Evolutionary conservation across 2,113 vertebrate species (phyloP), one percentile per base, ranked within the genome.

Genomic region (Nothobranchius kuhntae): DNA sequence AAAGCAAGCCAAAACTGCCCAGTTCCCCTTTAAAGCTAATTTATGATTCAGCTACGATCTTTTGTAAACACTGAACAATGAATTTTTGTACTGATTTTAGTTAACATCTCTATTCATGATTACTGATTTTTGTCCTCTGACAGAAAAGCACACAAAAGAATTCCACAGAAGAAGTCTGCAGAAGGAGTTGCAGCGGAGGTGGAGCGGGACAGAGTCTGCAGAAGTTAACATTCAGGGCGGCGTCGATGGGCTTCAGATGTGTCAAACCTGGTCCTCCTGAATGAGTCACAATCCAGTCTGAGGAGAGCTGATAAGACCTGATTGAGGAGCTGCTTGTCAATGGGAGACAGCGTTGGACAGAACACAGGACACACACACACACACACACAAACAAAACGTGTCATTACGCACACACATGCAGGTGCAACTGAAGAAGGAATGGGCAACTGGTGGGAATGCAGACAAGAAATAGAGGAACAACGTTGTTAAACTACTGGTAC

Each of bases 301-400:
- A 87, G 78, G 30, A 66, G 38, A 66, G 71, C 83, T 77, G 89
- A 91, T 91, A 89, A 89, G 85, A 87, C 74, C 65, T 73, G 72
- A 81, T 50, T 17, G 68, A 73, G 36, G 70, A 78, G 73, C 73
- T 56, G 78, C 80, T 66, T 68, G 78, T 78, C 53, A 75, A 35
- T 44, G 11, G 42, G 71, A 75, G 66, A 75, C 56, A 68, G 45
- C 78, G 59, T 55, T 61, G 66, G 67, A 73, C 58, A 70, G 63
- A 81, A 61, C 53, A 55, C 17, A 67, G 46, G 46, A 59, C 14
- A 13, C 52, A 68, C n/a, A 73, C 21, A 21, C 21, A 21, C 21
- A 21, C 21, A 21, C 21, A 21, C 21, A 21, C 21, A 21, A 21
- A 21, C 21, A 53, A 59, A 65, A 61, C 38, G 7, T 9, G 9